Evolutionary conservation across 2,888 invertebrate genomes (phyloP).

Genomic region (Dorcus parallelipipedus): DNA sequence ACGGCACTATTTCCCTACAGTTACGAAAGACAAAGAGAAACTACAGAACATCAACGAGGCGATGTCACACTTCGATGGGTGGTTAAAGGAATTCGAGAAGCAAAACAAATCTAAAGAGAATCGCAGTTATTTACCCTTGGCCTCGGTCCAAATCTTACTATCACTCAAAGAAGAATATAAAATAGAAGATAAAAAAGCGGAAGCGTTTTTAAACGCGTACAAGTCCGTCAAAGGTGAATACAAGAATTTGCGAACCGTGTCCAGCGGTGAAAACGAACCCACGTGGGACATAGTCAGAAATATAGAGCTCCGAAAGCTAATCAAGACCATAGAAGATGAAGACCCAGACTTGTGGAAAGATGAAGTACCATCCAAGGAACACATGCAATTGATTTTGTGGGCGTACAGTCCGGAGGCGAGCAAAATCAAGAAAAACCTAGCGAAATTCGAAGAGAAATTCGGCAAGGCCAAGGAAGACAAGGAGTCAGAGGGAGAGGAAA

Average conservation of each 20-base stretch:
- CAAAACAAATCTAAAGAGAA: slow-evolving; percentile 66
- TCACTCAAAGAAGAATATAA: slow-evolving; percentile 54
- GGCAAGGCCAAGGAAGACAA: slow-evolving; percentile 33
- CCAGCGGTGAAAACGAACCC: slow-evolving; percentile 52
- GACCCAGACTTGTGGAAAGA: slow-evolving; percentile 61
- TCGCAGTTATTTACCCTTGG: slow-evolving; percentile 64
- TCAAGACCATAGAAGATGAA: slow-evolving; percentile 57
- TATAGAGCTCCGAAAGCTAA: slow-evolving; percentile 56
- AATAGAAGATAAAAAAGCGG: slow-evolving; percentile 49
- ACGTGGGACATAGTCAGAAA: slow-evolving; percentile 79
- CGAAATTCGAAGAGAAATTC: slow-evolving; percentile 50
- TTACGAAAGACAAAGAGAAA: slow-evolving; percentile 74
- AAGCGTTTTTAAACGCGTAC: slow-evolving; percentile 63
- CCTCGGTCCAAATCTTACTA: slow-evolving; percentile 56
- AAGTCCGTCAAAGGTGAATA: slow-evolving; percentile 64
- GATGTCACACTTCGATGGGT: slow-evolving; percentile 66
- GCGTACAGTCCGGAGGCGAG: slow-evolving; percentile 71
- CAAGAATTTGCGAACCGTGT: slow-evolving; percentile 67
- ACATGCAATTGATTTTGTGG: slow-evolving; percentile 69
- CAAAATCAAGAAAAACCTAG: slow-evolving; percentile 60
- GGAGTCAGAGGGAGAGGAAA: slow-evolving; percentile 23
- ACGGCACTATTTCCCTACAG: slow-evolving; percentile 41
- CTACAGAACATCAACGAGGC: slow-evolving; percentile 72
- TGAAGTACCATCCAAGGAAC: slow-evolving; percentile 66
- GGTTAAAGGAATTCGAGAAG: slow-evolving; percentile 69